Base-by-base conservation (phyloP, 2,113 vertebrate species). In the Raja brachyura region DNA sequence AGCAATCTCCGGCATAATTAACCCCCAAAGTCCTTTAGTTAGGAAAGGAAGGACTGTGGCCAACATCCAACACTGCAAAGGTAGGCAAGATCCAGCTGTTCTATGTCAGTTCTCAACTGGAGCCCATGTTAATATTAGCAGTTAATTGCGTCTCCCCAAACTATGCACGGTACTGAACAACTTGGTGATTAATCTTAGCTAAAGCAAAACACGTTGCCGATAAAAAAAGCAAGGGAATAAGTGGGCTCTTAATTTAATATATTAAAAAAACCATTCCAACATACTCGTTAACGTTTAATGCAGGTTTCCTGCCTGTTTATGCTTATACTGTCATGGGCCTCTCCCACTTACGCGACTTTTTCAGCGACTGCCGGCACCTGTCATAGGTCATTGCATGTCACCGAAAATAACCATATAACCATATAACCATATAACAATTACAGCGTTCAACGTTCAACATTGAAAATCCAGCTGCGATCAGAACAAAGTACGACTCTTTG, bases 41-140 rank as follows among this genome's bases (percentile, higher is more conserved):
- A 90, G 88, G 31, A 25, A 70, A 90, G 4, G 6, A 14, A 2
- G 61, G 28, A 88, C 56, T 61, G 56, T 63, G 33, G 31, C 86
- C 63, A 90, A 70, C 63, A 39, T 4, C 31, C 31, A 16, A 33
- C 31, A 70, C 20, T 85, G 56, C 81, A 48, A 22, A 90, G n/a
- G 88, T 66, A 39, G 63, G 88, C 18, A 28, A 66, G n/a, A 70
- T 90, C 86, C 86, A 90, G 63, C 86, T 90, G 86, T 39, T 33
- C 5, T 68, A 14, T 8, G 28, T 68, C 61, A 68, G 31, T 90
- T 90, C 54, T n/a, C 28, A 86, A 63, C 83, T 86, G 54, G 2
- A 61, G 83, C n/a, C 61, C 25, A 3, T 61, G 5, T 39, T 90
- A 68, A 68, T 90, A 68, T 90, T 90, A 68, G 56, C 4, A 90